Conservation (phyloP, 2,113 vertebrate genomes). For the Pogona vitticeps region DNA sequence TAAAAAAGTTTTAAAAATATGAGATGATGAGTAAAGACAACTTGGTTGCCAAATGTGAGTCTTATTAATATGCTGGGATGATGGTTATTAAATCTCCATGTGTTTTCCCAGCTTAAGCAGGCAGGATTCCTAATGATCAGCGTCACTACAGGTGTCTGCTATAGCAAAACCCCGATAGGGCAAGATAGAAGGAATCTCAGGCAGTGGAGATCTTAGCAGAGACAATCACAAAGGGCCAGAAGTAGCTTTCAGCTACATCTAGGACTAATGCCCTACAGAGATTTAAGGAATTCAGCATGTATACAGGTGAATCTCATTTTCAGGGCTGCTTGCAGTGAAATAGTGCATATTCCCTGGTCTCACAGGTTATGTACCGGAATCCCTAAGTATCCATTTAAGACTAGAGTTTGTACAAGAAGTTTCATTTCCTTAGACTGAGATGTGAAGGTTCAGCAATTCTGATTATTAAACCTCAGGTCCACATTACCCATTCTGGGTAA, state of each 20-base stretch:
- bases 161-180: background rate
- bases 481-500: slow-evolving; percentile 6
- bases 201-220: background rate
- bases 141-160: background rate
- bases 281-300: background rate
- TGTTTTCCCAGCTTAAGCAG: background rate
- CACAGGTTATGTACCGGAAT: background rate
- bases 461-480: background rate
- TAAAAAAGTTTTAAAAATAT: background rate
- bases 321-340: slow-evolving; percentile 10
- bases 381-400: background rate
- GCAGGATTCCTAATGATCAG: background rate
- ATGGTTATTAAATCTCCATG: background rate
- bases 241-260: background rate
- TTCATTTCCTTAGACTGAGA: background rate
- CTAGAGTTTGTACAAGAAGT: slow-evolving; percentile 1
- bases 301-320: background rate
- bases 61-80: background rate
- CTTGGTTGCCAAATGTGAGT: background rate
- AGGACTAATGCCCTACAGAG: background rate
- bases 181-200: background rate
- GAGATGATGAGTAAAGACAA: background rate
- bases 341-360: background rate
- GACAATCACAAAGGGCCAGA: background rate
- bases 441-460: slow-evolving; percentile 11